Evolutionary conservation across 2,797 vertebrate genomes (phyloP).

Genomic region (Antrozous pallidus): DNA sequence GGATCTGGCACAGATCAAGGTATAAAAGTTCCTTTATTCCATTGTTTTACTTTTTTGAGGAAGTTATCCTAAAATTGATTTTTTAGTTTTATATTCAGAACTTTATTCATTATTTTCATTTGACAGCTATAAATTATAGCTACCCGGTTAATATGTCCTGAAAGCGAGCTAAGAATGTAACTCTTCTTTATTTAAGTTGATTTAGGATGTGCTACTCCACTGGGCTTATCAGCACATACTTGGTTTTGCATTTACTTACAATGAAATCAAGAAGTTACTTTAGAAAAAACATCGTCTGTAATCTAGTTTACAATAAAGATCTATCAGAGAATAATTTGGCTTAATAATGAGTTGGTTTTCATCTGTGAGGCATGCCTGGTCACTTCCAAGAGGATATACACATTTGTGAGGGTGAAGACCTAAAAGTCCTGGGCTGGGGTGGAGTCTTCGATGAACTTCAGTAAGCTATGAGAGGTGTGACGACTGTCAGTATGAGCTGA

Average conservation of each 20-base stretch:
- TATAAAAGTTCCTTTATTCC: neutral
- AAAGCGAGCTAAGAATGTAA: slow-evolving; percentile 20
- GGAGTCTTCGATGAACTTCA: neutral
- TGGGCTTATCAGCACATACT: neutral
- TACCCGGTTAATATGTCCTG: neutral
- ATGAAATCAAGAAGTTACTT: slow-evolving; percentile 18
- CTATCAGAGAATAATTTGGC: neutral
- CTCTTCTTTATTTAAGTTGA: slow-evolving; percentile 21
- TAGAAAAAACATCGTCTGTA: slow-evolving; percentile 13
- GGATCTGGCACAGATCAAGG: neutral
- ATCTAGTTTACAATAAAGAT: neutral
- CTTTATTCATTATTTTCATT: slow-evolving; percentile 19
- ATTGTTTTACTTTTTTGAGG: slow-evolving; percentile 34
- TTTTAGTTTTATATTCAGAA: slow-evolving; percentile 35
- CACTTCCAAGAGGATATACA: neutral
- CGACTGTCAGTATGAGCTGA: neutral
- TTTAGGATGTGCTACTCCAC: neutral
- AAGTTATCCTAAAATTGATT: slow-evolving; percentile 32
- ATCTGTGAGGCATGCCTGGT: neutral
- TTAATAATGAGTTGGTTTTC: neutral
- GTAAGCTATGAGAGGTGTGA: neutral
- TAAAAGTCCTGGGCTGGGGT: neutral
- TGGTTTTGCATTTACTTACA: slow-evolving; percentile 35
- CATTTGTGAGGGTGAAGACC: neutral
- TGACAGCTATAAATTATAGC: slow-evolving; percentile 8